phyloP scores from a whole-genome alignment of 2,113 vertebrate species.

The Oryzias celebensis region DNA sequence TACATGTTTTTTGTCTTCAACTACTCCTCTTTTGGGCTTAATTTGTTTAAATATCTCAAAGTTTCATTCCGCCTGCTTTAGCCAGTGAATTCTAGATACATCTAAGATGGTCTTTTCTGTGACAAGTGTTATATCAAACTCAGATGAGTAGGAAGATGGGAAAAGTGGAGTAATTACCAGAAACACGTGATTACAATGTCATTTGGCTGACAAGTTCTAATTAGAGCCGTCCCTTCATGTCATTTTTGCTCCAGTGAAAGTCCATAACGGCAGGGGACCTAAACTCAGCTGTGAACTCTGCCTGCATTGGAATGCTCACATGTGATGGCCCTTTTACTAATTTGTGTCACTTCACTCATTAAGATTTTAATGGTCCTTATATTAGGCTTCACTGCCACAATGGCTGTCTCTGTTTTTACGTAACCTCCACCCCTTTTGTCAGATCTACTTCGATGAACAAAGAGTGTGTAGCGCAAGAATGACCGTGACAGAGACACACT shows the following conservation, averaged over 20 bases:
- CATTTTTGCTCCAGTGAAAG: conserved; percentile 56
- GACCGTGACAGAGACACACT: conserved; percentile 51
- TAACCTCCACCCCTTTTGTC: conserved; percentile 57
- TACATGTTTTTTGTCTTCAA: too few relatives aligned
- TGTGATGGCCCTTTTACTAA: conserved; percentile 58
- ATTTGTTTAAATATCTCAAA: conserved; percentile 22
- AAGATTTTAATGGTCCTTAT: conserved; percentile 49
- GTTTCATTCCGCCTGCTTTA: conserved; percentile 26
- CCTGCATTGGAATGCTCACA: conserved; percentile 32
- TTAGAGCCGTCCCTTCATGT: conserved; percentile 72
- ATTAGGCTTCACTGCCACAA: conserved; percentile 34
- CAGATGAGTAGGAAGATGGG: conserved; percentile 57
- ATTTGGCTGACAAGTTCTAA: conserved; percentile 76
- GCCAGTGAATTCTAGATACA: conserved; percentile 42
- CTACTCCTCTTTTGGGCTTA: too few relatives aligned
- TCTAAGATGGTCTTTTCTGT: conserved; percentile 61
- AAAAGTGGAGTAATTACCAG: conserved; percentile 76
- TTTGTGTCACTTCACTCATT: conserved; percentile 67
- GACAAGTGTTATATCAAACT: conserved; percentile 56
- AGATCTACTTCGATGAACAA: conserved; percentile 47
- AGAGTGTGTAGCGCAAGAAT: conserved; percentile 27
- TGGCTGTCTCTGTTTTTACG: conserved; percentile 37
- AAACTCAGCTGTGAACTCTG: conserved; percentile 66
- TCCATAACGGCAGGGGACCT: conserved; percentile 60
- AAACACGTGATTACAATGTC: conserved; percentile 79